A percentile compares a stretch with the other conserved stretches of the same genome.
phyloP scores from a whole-genome alignment of 1,140 invertebrate species.

The Zaprionus tsacasi region DNA sequence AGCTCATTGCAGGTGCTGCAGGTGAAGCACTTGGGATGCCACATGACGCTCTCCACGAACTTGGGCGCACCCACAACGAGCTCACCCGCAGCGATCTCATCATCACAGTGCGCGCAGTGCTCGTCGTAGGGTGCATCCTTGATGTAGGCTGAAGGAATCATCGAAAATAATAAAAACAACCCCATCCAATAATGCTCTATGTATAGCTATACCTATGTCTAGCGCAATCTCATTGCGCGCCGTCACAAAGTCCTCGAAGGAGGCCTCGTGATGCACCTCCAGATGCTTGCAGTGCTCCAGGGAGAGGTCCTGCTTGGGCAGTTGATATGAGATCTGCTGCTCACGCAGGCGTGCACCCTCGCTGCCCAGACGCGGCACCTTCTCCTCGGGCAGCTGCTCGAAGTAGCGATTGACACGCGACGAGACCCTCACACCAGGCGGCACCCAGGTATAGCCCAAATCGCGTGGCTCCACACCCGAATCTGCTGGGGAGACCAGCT shows the following conservation, averaged over 20 bases:
- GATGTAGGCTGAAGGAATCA: conserved; percentile 66
- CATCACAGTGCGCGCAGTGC: conserved; percentile 85
- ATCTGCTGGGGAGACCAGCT: conserved; percentile 84
- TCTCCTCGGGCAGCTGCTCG: conserved; percentile 89
- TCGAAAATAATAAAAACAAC: conserved; percentile 8
- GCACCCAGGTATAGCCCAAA: conserved; percentile 92
- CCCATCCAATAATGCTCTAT: background rate
- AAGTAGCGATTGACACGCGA: conserved; percentile 90
- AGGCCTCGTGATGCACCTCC: conserved; percentile 89
- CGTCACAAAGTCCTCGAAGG: conserved; percentile 95
- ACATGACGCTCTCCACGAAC: conserved; percentile 87
- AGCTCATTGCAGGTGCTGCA: conserved; percentile 94
- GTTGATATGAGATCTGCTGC: conserved; percentile 93
- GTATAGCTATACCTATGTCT: conserved; percentile 91
- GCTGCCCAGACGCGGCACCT: conserved; percentile 90
- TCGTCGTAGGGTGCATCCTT: conserved; percentile 81
- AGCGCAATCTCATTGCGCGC: conserved; percentile 97
- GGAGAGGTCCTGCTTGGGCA: conserved; percentile 97
- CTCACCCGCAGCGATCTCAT: conserved; percentile 85
- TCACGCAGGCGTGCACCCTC: conserved; percentile 92
- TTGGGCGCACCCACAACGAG: conserved; percentile 85
- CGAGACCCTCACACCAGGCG: conserved; percentile 89
- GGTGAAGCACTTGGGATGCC: conserved; percentile 95
- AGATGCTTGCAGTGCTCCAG: conserved; percentile 95
- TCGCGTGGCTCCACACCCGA: conserved; percentile 86